Evolutionary conservation across 2,888 invertebrate species (phyloP), one percentile per base, ranked within the genome.

Genomic region (Notodonta dromedarius): DNA sequence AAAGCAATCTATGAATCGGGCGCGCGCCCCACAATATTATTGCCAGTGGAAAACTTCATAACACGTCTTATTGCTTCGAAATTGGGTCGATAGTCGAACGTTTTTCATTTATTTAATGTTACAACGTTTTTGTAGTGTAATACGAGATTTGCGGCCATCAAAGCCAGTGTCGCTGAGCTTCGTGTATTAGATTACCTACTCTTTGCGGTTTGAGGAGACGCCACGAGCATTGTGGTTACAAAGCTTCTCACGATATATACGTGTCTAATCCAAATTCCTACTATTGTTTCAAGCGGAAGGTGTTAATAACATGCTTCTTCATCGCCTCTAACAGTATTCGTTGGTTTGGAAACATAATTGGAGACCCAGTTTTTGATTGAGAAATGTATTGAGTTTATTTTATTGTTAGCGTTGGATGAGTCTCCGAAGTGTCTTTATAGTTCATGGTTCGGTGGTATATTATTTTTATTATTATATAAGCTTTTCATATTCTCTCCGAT

Each of bases 91-190:
- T 75, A 75, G 69, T 89, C 65, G 80, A 53, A 46, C 61, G 56
- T 62, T 32, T 46, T 52, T 57, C 50, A 58, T 46, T 56, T 63
- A 46, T 70, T 76, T 55, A 12, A 61, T 66, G 62, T 63, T 67
- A 71, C 65, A 73, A 72, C 63, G 69, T 65, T 60, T 74, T 66
- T 66, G 78, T 74, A 78, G 78, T 82, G 93, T 91, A 93, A 93
- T 85, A 84, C 80, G 89, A 93, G 89, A 91, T 87, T 86, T 86
- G 90, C 84, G 90, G 87, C 88, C 84, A 84, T 87, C 89, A 91
- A 93, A 90, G 86, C 84, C 88, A 90, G 87, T 91, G 92, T 92
- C 90, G 89, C 88, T 92, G 91, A 88, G 93, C 92, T 92, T 93
- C 86, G 86, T 87, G 90, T 92, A 93, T 93, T 88, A 88, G 88